These are phyloP conservation scores for Trachelipus rathkii DNA, from an alignment of 1,140 invertebrate species.

Conservation along the genomic window DNA sequence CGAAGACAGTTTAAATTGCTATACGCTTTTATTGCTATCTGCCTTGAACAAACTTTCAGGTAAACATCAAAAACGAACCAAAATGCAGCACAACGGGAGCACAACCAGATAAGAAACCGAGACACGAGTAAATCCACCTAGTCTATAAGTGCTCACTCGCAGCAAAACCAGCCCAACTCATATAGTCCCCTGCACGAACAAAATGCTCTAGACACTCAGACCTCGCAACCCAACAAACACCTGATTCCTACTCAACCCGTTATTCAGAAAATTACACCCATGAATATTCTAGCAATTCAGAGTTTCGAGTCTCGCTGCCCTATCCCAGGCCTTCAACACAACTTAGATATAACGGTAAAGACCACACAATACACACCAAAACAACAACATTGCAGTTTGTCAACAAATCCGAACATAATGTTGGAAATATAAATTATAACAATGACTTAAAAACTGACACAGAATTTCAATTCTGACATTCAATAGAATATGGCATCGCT, in stretches of 20 bases:
- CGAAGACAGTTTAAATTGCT: conserved; percentile 50
- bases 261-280: conserved; percentile 25
- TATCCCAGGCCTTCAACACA: conserved; percentile 20
- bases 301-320: conserved; percentile 12
- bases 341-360: conserved; percentile 3
- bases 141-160: conserved; percentile 48
- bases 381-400: not conserved
- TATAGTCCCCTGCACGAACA: no score
- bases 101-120: conserved; percentile 47
- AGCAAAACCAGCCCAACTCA: conserved; percentile 18
- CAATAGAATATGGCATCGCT: no score
- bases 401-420: conserved; percentile 23
- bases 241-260: no score
- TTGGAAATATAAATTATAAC: not conserved
- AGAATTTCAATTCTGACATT: no score
- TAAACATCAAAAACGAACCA: conserved; percentile 53
- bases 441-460: conserved; percentile 6
- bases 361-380: not conserved
- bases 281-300: conserved; percentile 15
- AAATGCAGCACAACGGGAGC: conserved; percentile 42
- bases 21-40: conserved; percentile 53
- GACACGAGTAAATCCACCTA: conserved; percentile 48
- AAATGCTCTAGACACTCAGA: no score
- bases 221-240: no score
- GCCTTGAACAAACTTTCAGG: conserved; percentile 59